Percentiles rank a stretch among this genome's conserved stretches.
Evolutionary conservation across 2,797 vertebrate genomes (phyloP).

Genomic region (Sebastes paucispinis): DNA sequence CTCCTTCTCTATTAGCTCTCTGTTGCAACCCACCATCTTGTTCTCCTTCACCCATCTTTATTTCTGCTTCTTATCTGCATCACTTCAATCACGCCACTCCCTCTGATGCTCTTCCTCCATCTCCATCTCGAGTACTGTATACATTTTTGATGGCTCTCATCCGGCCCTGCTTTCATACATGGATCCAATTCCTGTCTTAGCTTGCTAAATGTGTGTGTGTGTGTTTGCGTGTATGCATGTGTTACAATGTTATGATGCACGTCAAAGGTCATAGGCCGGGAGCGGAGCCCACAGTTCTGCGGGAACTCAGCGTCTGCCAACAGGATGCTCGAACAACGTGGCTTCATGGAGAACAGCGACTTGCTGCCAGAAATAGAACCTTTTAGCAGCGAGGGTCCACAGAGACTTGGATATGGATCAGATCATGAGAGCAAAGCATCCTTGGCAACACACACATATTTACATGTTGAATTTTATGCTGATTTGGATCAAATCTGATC

Average conservation of each 20-base stretch:
- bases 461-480: conserved; percentile 13
- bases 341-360: conserved; percentile 42
- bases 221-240: neutral
- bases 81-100: conserved; percentile 28
- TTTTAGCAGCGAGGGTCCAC: conserved; percentile 51
- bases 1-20: conserved; percentile 42
- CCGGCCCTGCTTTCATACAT: neutral
- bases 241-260: conserved; percentile 13
- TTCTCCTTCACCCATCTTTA: conserved; percentile 49
- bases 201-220: neutral
- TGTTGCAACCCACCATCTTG: conserved; percentile 62
- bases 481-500: neutral
- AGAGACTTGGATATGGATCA: conserved; percentile 61
- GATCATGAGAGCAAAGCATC: conserved; percentile 42
- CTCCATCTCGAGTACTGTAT: conserved; percentile 14
- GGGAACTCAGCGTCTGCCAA: conserved; percentile 45
- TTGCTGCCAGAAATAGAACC: conserved; percentile 65
- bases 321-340: conserved; percentile 44
- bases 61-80: conserved; percentile 44
- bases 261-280: conserved; percentile 58
- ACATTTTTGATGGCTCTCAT: conserved; percentile 27
- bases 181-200: conserved; percentile 6
- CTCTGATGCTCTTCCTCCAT: conserved; percentile 22
- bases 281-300: conserved; percentile 40
- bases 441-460: conserved; percentile 16